Conservation (phyloP, 2,888 invertebrate genomes). For the Seira sanloemensis region DNA sequence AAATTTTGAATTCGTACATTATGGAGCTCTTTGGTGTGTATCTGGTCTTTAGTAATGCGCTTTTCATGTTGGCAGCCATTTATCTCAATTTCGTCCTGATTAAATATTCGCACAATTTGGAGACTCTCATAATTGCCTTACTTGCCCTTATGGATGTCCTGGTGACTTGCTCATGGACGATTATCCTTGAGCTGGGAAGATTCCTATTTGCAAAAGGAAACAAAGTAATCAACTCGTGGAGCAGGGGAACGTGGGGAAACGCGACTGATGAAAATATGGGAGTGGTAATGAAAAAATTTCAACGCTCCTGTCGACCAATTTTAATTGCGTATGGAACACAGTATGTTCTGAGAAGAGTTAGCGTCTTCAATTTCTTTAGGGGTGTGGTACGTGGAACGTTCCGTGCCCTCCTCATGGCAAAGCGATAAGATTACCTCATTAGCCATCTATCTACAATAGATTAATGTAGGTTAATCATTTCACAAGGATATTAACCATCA, state of each 20-base stretch:
- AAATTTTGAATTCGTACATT: not conserved
- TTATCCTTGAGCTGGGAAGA: conserved; percentile 25
- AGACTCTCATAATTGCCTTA: not conserved
- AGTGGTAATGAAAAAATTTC: conserved; percentile 37
- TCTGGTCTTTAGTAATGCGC: not conserved
- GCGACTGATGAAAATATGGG: not conserved
- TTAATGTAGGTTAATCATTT: too few species aligned
- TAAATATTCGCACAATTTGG: conserved; percentile 9
- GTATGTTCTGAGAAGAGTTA: conserved; percentile 30
- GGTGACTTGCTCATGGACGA: conserved; percentile 25
- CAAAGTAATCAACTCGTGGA: conserved; percentile 30
- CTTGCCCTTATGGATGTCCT: not conserved
- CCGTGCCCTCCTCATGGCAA: too few species aligned
- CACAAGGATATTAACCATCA: too few species aligned
- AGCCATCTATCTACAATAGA: too few species aligned
- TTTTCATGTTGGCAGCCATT: not conserved
- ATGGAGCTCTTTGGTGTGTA: not conserved
- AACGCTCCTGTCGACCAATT: conserved; percentile 12
- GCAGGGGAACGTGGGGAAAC: not conserved
- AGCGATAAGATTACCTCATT: too few species aligned
- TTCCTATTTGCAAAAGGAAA: not conserved
- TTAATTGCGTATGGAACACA: conserved; percentile 32
- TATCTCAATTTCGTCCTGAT: conserved; percentile 17
- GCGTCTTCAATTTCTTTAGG: conserved; percentile 17
- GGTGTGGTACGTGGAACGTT: conserved; percentile 39